Conservation (phyloP, 2,113 vertebrate species). For the Leucoraja erinaceus region DNA sequence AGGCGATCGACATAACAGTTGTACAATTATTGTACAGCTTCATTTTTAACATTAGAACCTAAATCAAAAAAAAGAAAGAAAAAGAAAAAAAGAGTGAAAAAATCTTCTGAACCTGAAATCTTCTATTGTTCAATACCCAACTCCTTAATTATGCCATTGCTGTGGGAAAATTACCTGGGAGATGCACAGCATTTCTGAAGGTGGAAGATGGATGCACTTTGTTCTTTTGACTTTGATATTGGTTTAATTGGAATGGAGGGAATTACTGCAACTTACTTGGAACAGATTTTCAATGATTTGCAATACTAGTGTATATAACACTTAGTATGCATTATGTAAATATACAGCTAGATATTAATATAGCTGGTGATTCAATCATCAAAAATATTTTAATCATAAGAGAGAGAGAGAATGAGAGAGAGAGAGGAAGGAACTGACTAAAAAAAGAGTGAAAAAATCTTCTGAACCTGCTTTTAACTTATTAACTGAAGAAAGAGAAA, state of each 20-base stretch:
- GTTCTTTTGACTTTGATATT: background rate
- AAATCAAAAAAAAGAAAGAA: too few species aligned
- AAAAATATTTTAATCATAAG: background rate
- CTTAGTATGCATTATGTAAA: background rate
- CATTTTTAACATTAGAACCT: too few species aligned
- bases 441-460: too few species aligned
- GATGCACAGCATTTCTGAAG: background rate
- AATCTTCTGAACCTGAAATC: too few species aligned
- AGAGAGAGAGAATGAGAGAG: too few species aligned
- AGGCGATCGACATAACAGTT: too few species aligned
- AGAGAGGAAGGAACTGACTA: background rate
- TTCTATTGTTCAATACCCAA: background rate
- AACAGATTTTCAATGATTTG: background rate
- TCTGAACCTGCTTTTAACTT: too few species aligned
- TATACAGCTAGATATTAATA: background rate
- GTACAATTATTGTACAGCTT: too few species aligned
- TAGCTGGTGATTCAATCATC: background rate
- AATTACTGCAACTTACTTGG: background rate
- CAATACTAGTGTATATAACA: background rate
- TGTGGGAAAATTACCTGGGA: background rate
- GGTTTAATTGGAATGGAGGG: background rate
- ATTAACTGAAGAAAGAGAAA: too few species aligned
- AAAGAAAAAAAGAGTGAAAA: too few species aligned
- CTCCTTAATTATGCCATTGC: background rate
- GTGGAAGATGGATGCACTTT: background rate